A percentile compares a stretch with the other conserved stretches of the same genome.
phyloP scores from a whole-genome alignment of 2,888 invertebrate genomes.

The Steinernema scapterisci region DNA sequence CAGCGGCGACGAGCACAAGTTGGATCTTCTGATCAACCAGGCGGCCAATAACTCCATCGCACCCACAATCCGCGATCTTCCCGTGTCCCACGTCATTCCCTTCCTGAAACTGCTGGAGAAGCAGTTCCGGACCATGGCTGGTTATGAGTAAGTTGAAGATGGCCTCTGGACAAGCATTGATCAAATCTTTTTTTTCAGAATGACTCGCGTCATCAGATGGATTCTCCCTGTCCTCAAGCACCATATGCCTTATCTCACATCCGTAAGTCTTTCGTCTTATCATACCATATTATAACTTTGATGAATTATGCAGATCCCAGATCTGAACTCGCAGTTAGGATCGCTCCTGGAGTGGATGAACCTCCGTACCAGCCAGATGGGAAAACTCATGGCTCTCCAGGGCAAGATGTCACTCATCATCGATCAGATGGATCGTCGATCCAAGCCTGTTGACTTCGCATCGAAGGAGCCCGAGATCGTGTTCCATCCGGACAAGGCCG shows the following conservation, averaged over 20 bases:
- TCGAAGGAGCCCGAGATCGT: constrained; percentile 37
- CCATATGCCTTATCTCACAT: constrained; percentile 29
- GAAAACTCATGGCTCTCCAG: constrained; percentile 36
- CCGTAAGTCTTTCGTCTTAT: neutral
- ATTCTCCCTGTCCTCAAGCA: neutral
- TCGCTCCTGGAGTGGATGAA: constrained; percentile 38
- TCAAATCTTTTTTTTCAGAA: constrained; percentile 1
- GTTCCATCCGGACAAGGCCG: constrained; percentile 38
- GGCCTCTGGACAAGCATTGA: neutral
- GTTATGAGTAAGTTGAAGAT: neutral
- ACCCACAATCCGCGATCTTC: constrained; percentile 38
- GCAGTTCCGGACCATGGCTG: constrained; percentile 33
- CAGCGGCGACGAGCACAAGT: constrained; percentile 38
- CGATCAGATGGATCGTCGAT: constrained; percentile 40
- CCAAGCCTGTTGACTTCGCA: constrained; percentile 35
- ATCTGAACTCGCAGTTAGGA: constrained; percentile 38
- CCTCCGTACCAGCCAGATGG: constrained; percentile 38
- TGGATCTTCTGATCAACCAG: constrained; percentile 29
- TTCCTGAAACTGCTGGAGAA: constrained; percentile 37
- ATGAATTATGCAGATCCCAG: neutral
- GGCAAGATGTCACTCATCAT: constrained; percentile 37
- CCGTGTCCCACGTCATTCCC: constrained; percentile 37
- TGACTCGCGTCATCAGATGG: constrained; percentile 17
- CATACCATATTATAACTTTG: neutral
- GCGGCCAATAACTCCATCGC: constrained; percentile 27